A percentile compares a stretch with the other conserved stretches of the same genome.
Conservation (phyloP, 2,888 invertebrate species). For the Xanthia icteritia region DNA sequence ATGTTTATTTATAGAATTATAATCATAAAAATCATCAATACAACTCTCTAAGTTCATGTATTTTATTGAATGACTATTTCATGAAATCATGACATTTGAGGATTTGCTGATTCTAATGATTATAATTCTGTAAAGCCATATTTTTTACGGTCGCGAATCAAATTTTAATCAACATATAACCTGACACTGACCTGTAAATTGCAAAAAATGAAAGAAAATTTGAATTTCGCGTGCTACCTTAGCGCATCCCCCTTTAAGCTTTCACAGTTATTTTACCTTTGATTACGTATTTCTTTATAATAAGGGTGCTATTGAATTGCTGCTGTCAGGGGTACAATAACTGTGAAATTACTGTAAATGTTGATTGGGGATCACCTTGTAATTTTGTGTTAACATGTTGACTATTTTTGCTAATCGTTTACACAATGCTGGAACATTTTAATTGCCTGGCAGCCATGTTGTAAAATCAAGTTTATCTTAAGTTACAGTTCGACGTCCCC, state of each 20-base stretch:
- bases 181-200: no score
- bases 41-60: no score
- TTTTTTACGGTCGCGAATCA: no score
- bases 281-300: neutral
- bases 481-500: conserved; percentile 90
- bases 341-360: neutral
- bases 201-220: no score
- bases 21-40: no score
- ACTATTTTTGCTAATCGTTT: neutral
- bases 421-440: neutral
- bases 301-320: neutral
- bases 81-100: no score
- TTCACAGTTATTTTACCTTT: neutral
- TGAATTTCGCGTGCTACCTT: no score
- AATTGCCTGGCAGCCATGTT: conserved; percentile 4
- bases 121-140: no score
- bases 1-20: no score
- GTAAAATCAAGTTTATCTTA: conserved; percentile 51
- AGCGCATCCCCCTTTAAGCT: neutral
- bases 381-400: neutral
- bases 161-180: no score
- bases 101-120: no score
- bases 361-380: neutral
- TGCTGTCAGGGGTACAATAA: neutral
- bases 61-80: no score